A percentile compares a stretch with the other conserved stretches of the same genome.
phyloP scores from a whole-genome alignment of 2,797 vertebrate species.

The Argentina silus region DNA sequence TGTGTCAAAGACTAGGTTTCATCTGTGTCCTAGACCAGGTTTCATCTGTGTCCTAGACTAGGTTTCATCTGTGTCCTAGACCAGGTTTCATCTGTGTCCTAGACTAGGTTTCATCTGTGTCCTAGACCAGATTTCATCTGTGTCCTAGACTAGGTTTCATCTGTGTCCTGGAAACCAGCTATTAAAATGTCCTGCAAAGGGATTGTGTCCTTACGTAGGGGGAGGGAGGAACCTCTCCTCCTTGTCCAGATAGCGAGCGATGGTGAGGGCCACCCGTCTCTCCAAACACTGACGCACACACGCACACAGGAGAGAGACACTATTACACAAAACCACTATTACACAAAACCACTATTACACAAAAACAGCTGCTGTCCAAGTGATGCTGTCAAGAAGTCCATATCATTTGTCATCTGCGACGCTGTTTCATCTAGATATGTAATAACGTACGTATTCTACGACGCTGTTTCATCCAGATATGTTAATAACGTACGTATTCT shows the following conservation, averaged over 20 bases:
- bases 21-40: too few relatives aligned
- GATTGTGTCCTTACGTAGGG: constrained; percentile 82
- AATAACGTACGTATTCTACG: constrained; percentile 73
- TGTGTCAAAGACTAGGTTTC: too few relatives aligned
- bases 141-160: too few relatives aligned
- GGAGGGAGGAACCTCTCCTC: constrained; percentile 91
- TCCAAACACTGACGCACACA: constrained; percentile 84
- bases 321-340: neutral
- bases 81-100: too few relatives aligned
- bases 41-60: too few relatives aligned
- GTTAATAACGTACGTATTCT: too few relatives aligned
- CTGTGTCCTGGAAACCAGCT: neutral
- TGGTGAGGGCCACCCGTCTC: constrained; percentile 86
- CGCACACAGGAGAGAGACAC: neutral
- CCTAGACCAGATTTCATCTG: too few relatives aligned
- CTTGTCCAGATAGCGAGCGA: constrained; percentile 92
- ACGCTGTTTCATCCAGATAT: too few relatives aligned
- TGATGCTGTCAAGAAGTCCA: too few relatives aligned
- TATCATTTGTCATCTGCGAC: constrained; percentile 76
- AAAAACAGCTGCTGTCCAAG: neutral
- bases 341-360: neutral
- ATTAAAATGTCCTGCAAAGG: neutral
- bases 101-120: too few relatives aligned
- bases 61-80: too few relatives aligned
- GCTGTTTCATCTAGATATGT: constrained; percentile 7